Evolutionary conservation across 2,113 vertebrate species (phyloP), one percentile per base, ranked within the genome.

Genomic region (Maccullochella peelii): DNA sequence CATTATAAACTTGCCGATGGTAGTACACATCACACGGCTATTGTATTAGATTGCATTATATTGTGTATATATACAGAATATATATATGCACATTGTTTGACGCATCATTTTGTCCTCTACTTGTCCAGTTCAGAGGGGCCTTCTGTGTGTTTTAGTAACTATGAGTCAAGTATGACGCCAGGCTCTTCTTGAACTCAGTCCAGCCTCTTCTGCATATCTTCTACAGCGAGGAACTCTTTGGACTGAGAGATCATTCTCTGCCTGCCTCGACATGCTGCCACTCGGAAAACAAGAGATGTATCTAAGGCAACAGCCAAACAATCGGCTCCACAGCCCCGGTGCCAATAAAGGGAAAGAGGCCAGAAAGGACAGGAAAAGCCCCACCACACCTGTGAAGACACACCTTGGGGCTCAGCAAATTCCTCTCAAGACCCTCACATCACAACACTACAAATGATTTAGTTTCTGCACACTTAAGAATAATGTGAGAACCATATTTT

Each of bases 261-360:
- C 91, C 92, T 94, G 94, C 86, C 86, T 81, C 72, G 84, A 95
- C 94, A 93, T 20, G 95, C 89, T 67, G 85, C 79, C 84, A 84
- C 86, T 83, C 62, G 80, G 83, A 91, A 94, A 94, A 94, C 92
- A 95, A 91, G 89, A 87, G 84, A 72, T 14, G 82, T 92, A 67
- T 85, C 94, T 89, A 33, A 23, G 91, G 92, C 90, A 89, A 94
- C 94, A 72, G 87, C 72, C 91, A 89, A 94, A 95, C 93, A 95
- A 94, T 92, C 72, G 82, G 71, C 88, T 87, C 88, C 87, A 82
- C 72, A 47, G 74, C 68, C 69, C 50, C 38, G 16, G 68, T 87
- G 88, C 89, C 92, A 90, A 88, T 81, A 91, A 84, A 87, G 75
- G 77, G 54, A 87, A 58, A 75, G 79, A 84, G 86, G 87, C 75